Evolutionary conservation across 1,140 invertebrate species (phyloP).

Genomic region (Pseudomyrmex gracilis): DNA sequence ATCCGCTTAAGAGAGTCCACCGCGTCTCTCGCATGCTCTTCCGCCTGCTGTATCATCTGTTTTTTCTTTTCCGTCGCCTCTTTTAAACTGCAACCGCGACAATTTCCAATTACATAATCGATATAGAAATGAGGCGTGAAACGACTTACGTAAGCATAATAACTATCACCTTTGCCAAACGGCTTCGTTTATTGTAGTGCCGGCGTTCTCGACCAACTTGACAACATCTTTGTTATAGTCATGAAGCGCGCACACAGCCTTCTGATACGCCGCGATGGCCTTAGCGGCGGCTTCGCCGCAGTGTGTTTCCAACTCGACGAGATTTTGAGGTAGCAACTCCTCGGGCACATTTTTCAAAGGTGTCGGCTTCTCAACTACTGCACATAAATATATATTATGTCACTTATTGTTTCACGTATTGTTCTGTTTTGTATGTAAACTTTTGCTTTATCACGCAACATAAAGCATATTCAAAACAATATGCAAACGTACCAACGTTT

Average conservation of each 20-base stretch:
- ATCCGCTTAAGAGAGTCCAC: constrained; percentile 77
- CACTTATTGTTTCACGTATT: neutral
- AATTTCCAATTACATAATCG: constrained; percentile 18
- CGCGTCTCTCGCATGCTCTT: constrained; percentile 80
- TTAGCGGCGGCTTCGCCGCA: constrained; percentile 85
- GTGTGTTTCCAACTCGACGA: constrained; percentile 86
- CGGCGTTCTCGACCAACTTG: constrained; percentile 86
- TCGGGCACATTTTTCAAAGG: constrained; percentile 62
- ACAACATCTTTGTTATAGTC: constrained; percentile 88
- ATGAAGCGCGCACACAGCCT: constrained; percentile 85
- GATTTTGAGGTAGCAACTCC: constrained; percentile 80
- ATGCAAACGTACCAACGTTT: constrained; percentile 80
- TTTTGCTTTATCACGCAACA: neutral
- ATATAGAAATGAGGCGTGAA: constrained; percentile 12
- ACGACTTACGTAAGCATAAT: constrained; percentile 22
- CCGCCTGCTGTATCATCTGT: constrained; percentile 84
- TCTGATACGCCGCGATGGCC: constrained; percentile 86
- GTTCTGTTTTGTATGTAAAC: too few relatives aligned
- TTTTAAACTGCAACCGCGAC: constrained; percentile 83
- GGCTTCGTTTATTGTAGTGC: constrained; percentile 83
- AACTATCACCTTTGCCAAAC: constrained; percentile 85
- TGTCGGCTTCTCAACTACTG: constrained; percentile 76
- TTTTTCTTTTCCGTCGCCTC: constrained; percentile 86
- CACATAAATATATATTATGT: constrained; percentile 11
- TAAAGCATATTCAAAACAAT: constrained; percentile 17